Evolutionary conservation across 2,797 vertebrate genomes (phyloP), one percentile per base, ranked within the genome.

Genomic region (Phataginus tetradactyla): DNA sequence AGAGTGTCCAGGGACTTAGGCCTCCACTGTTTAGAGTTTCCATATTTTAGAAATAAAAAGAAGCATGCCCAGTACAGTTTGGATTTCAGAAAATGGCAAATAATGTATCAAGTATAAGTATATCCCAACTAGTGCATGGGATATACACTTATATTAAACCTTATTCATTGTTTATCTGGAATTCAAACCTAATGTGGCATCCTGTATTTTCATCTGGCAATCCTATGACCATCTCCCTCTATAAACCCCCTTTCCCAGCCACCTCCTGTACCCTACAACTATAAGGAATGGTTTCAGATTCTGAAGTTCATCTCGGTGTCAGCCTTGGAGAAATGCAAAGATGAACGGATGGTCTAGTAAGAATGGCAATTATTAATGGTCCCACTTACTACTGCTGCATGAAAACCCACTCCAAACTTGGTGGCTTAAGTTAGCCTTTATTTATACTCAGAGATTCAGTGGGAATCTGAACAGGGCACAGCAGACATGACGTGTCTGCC

Each of bases 371-470:
- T 21, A 25, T 13, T 37, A 32, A 69, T 17, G 5, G 64, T 61
- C 29, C 79, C 68, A 2, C 55, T 64, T 20, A 42, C 39, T 15
- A 18, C 0, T 2, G 57, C 57, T 18, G 5, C 17, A 5, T 27
- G 69, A 34, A 5, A 15, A 80, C 9, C 7, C 34, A 34, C 32
- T 39, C 68, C 49, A 4, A 51, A 37, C 4, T 11, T 5, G 10
- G 79, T 51, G 61, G 7, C 53, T 72, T 12, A 49, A 25, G 53
- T 45, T 63, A 27, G 17, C 64, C n/a, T 8, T 32, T 32, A 45
- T 3, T 45, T 51, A 17, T 0, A 32, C n/a, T 51, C 69, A 20
- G 29, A 55, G 42, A 23, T 3, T 2, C 66, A 5, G 0, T 9
- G 51, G 51, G 42, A 42, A 37, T 49, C 27, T 32, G 66, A 81